Conservation (phyloP, 2,797 vertebrate species). For the Platalea minor region DNA sequence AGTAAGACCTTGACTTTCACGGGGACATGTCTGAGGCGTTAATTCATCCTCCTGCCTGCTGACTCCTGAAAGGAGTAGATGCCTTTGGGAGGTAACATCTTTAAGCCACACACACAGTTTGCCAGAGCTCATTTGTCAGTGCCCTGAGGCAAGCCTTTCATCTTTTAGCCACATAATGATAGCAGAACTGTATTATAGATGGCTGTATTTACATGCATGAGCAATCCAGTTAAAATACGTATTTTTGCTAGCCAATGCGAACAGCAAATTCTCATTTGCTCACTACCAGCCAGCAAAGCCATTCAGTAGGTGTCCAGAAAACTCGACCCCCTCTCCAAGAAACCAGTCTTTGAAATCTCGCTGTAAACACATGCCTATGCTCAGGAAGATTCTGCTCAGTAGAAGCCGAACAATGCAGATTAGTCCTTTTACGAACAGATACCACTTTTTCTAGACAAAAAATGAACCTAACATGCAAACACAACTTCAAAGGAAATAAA, state of each 20-base stretch:
- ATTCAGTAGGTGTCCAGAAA: not conserved
- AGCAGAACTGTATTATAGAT: not conserved
- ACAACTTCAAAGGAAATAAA: not conserved
- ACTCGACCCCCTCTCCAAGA: not conserved
- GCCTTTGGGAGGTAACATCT: not conserved
- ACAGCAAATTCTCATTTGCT: not conserved
- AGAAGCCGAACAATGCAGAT: not conserved
- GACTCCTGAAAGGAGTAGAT: not conserved
- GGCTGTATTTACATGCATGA: slow-evolving; percentile 42
- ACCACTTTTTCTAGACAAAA: not conserved
- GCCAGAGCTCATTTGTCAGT: slow-evolving; percentile 42
- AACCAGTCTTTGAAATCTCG: not conserved
- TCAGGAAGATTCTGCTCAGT: not conserved
- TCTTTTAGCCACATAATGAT: not conserved
- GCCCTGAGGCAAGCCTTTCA: slow-evolving; percentile 43
- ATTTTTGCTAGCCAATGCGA: not conserved
- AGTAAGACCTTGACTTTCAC: not conserved
- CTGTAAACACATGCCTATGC: not conserved
- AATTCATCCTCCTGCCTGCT: not conserved
- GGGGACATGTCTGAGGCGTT: not conserved
- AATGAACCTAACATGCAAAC: not conserved
- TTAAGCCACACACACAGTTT: not conserved
- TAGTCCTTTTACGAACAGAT: not conserved
- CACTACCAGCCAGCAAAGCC: not conserved
- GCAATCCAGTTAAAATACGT: not conserved